Base-by-base conservation (phyloP, 2,797 vertebrate species). In the Tapera naevia region DNA sequence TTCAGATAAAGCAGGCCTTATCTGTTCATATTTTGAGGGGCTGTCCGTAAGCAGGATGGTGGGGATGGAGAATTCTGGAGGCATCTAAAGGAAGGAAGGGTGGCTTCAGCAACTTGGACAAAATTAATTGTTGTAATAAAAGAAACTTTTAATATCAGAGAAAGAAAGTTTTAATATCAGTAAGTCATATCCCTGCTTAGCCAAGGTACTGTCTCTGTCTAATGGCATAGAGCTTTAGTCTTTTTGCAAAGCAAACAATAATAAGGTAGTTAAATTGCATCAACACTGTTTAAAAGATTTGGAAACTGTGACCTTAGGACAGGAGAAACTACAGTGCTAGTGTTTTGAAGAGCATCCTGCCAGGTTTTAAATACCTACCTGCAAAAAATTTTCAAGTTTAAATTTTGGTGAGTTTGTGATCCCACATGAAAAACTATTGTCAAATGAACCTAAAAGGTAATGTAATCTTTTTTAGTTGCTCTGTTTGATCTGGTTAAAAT, bases 131-230 rank as follows among this genome's bases (percentile, higher is more conserved):
- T 21, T 35, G 17, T 30, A 33, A 50, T 61, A 53, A 71, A 84
- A 35, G 13, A 67, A 72, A 4, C 16, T 88, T 80, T 56, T 50
- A 32, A 2, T 53, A 21, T 32, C 30, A 39, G 3, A n/a, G n/a
- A n/a, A n/a, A n/a, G n/a, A n/a, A n/a, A 41, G 41, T 88, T 80
- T 56, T 50, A 32, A 2, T 53, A 21, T 32, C 30, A 39, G 3
- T n/a, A 57, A 50, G 9, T 51, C 39, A 37, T 56, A 39, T 5
- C 17, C 4, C 14, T 66, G 39, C 32, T 69, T 65, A 88, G 54
- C 51, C 80, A 57, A 1, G 25, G 1, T 1, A 2, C 5, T 6
- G 0, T 10, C 7, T 65, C 24, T 53, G 13, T 61, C 7, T 5
- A 24, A 53, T 25, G 70, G 6, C 19, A 24, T 41, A 78, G 53